Evolutionary conservation across 2,888 invertebrate species (phyloP), one percentile per base, ranked within the genome.

Genomic region (Drosophila percnosoma): DNA sequence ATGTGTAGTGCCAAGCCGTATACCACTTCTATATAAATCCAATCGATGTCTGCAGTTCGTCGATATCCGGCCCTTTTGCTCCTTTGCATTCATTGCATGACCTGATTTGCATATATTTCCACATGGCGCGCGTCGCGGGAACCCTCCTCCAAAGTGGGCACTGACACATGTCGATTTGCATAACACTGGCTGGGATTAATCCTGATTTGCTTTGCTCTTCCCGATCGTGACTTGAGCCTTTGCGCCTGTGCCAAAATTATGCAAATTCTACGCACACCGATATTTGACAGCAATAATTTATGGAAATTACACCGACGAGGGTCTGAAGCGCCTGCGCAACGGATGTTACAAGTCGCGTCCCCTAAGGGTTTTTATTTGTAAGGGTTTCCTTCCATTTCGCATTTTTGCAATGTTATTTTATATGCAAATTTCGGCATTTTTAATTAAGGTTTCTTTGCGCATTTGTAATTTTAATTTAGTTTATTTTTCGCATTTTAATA

Each of bases 101-200:
- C 34, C 40, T 79, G 68, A 87, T 90, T 89, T 89, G 83, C 85
- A 89, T 89, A 90, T 68, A 77, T 86, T 87, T 83, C 18, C 76
- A 73, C 59, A 73, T 62, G 73, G 68, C 76, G 75, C 86, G 82
- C 83, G 87, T 87, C 88, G 79, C 75, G n/a, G 67, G 68, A 70
- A 87, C 74, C 88, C 86, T 87, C 87, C 83, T 79, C 71, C 58
- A 45, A 15, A 15, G 8, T 15, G 45, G 24, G 24, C 24, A 27
- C 2, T 27, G 67, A 68, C 78, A 71, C 91, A 91, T 90, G 91
- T 92, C 84, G 82, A 92, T 91, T 91, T 82, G 92, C 92, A 91
- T 91, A 91, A 92, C 91, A 92, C 88, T 84, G 78, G 61, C 55
- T 36, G 53, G 21, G 29, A 42, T 34, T 45, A 49, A n/a, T 38